Conservation (phyloP, 2,888 invertebrate genomes). For the Archaeoteleia sp. region DNA sequence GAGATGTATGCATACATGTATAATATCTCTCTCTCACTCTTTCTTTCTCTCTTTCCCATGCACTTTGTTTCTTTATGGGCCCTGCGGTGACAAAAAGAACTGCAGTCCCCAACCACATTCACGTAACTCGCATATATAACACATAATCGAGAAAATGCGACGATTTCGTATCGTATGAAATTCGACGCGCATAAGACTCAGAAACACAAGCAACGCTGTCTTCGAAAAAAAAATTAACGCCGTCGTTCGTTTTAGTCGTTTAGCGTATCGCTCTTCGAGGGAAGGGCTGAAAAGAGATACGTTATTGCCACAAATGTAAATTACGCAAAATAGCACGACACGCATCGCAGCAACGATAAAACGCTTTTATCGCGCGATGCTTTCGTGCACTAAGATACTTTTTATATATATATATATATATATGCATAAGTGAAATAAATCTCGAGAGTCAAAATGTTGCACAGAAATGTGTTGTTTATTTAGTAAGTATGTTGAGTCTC, state of each 20-base stretch:
- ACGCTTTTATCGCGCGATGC: no score
- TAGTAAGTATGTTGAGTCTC: neutral
- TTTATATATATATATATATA: no score
- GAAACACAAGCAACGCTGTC: conserved; percentile 22
- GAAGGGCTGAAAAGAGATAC: conserved; percentile 24
- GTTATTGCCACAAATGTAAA: conserved; percentile 44
- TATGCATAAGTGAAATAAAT: no score
- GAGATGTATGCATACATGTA: conserved; percentile 43
- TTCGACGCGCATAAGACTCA: conserved; percentile 11
- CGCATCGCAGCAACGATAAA: neutral
- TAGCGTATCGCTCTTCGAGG: conserved; percentile 27
- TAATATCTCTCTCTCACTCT: conserved; percentile 44
- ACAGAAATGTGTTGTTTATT: neutral
- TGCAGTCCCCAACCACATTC: conserved; percentile 40
- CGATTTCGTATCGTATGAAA: conserved; percentile 13
- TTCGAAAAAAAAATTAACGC: conserved; percentile 27
- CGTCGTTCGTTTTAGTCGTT: conserved; percentile 10
- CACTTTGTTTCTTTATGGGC: conserved; percentile 49
- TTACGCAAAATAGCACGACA: conserved; percentile 26
- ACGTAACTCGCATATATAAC: conserved; percentile 32
- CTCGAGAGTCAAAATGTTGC: conserved; percentile 1
- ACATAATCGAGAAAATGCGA: conserved; percentile 37
- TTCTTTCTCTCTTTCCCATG: conserved; percentile 49
- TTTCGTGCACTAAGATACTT: no score
- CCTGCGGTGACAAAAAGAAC: conserved; percentile 19